Evolutionary conservation across 2,113 vertebrate genomes (phyloP).

Genomic region (Myotis lucifugus): DNA sequence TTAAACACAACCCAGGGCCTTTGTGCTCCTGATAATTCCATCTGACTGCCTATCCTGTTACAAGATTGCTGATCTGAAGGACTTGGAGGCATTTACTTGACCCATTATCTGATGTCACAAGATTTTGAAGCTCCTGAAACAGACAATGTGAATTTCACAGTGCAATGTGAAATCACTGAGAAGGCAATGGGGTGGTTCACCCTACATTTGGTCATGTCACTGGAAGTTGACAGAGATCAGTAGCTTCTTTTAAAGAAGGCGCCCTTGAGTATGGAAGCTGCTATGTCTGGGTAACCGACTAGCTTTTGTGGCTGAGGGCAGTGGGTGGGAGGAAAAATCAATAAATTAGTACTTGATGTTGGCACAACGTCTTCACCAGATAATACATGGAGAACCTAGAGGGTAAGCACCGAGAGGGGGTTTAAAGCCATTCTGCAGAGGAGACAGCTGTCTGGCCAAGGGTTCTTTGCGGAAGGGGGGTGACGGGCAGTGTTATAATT

Average conservation of each 20-base stretch:
- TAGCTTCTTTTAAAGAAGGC: slow-evolving; percentile 31
- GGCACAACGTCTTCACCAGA: neutral
- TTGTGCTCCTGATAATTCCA: neutral
- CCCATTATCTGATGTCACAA: neutral
- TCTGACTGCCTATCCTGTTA: neutral
- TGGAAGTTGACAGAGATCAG: slow-evolving; percentile 46
- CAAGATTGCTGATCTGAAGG: neutral
- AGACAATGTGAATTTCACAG: neutral
- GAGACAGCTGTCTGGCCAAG: neutral
- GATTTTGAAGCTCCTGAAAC: slow-evolving; percentile 35
- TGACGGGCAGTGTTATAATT: too few relatives aligned
- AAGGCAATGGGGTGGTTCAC: neutral
- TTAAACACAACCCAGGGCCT: neutral
- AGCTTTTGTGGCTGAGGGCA: neutral
- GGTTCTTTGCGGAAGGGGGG: neutral
- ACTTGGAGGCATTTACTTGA: neutral
- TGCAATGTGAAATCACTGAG: slow-evolving; percentile 12
- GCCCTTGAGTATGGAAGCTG: neutral
- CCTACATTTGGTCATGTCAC: slow-evolving; percentile 26
- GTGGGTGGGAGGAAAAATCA: neutral
- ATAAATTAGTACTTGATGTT: neutral
- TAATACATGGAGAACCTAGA: neutral
- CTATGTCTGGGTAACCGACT: neutral
- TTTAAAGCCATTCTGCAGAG: neutral
- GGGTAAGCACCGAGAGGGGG: neutral